These are phyloP conservation scores for Plestiodon gilberti DNA, from an alignment of 2,113 vertebrate genomes.

Conservation along the genomic window DNA sequence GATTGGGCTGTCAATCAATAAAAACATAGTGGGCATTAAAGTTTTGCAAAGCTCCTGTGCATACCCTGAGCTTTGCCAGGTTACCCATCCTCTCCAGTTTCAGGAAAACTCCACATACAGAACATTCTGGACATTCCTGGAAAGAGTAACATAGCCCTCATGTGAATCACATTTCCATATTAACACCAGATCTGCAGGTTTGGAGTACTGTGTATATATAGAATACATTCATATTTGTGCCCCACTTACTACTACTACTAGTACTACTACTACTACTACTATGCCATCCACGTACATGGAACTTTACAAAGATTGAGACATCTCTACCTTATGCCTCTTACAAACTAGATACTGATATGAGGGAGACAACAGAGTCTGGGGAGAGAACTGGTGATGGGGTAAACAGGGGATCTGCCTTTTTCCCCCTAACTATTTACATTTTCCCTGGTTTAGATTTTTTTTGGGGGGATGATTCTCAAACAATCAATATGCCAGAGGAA, in stretches of 20 bases:
- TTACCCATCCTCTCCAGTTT: neutral
- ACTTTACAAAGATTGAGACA: too few species aligned
- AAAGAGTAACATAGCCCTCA: neutral
- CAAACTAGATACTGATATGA: too few species aligned
- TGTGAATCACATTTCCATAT: neutral
- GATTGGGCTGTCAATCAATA: neutral
- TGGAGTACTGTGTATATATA: neutral
- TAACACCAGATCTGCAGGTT: neutral
- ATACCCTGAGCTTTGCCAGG: neutral
- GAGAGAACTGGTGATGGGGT: too few species aligned
- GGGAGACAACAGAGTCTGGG: too few species aligned
- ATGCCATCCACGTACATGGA: too few species aligned
- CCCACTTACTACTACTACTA: too few species aligned
- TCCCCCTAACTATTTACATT: neutral
- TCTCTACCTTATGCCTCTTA: too few species aligned
- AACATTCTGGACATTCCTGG: too few species aligned
- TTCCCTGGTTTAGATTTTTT: neutral
- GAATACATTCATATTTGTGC: neutral
- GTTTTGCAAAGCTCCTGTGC: neutral
- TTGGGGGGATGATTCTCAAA: neutral
- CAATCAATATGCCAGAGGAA: neutral
- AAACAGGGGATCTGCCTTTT: too few species aligned
- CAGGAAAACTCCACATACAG: neutral
- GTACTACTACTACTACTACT: too few species aligned
- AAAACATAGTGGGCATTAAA: neutral